A percentile compares a stretch with the other conserved stretches of the same genome.
Conservation (phyloP, 2,113 vertebrate species). For the Microcebus ravelobensis region DNA sequence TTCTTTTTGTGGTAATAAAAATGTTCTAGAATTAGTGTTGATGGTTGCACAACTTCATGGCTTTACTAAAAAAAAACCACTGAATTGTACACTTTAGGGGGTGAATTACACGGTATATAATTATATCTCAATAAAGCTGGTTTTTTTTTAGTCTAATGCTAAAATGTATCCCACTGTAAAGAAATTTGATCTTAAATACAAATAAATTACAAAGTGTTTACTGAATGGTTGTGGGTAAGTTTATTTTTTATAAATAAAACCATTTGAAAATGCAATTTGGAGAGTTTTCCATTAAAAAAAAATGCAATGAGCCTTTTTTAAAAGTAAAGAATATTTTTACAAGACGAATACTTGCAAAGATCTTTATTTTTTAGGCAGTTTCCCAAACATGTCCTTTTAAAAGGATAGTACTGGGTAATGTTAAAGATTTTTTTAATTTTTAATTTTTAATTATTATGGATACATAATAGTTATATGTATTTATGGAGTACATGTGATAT, state of each 20-base stretch:
- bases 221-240: constrained; percentile 32
- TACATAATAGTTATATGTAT: background rate
- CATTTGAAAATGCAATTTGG: constrained; percentile 46
- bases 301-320: background rate
- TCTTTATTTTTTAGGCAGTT: constrained; percentile 48
- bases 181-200: constrained; percentile 54
- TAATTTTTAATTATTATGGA: background rate
- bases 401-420: background rate
- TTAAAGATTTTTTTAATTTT: background rate
- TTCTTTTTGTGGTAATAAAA: constrained; percentile 19
- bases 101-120: background rate
- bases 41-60: background rate
- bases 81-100: background rate
- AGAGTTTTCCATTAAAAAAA: constrained; percentile 38
- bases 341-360: constrained; percentile 22
- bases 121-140: constrained; percentile 47
- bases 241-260: constrained; percentile 64
- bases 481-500: background rate
- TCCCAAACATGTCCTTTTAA: background rate
- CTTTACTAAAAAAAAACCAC: constrained; percentile 34
- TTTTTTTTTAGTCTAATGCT: constrained; percentile 47
- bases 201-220: constrained; percentile 61
- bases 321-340: constrained; percentile 37
- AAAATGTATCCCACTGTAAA: constrained; percentile 50
- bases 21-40: constrained; percentile 32